A percentile compares a stretch with the other conserved stretches of the same genome.
phyloP scores from a whole-genome alignment of 1,140 invertebrate species.

The Apis florea region DNA sequence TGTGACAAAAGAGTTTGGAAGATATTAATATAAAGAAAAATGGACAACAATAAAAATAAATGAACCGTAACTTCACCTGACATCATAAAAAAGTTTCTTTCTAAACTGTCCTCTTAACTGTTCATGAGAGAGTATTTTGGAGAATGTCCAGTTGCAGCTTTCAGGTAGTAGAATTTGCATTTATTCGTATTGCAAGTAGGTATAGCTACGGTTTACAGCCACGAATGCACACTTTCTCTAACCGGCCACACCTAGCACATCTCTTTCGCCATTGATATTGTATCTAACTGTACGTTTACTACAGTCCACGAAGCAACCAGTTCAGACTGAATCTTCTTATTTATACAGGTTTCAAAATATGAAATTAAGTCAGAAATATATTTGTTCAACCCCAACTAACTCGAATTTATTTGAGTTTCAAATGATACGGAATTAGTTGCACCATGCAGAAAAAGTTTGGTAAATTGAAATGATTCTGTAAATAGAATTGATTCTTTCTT shows the following conservation, averaged over 20 bases:
- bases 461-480: too few species aligned
- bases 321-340: too few species aligned
- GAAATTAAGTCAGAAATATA: neutral
- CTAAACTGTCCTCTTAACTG: conserved; percentile 33
- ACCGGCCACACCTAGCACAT: conserved; percentile 34
- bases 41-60: neutral
- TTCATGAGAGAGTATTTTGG: conserved; percentile 15
- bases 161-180: conserved; percentile 44
- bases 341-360: too few species aligned
- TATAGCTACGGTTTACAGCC: conserved; percentile 5
- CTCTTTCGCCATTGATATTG: conserved; percentile 1
- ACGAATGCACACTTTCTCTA: neutral
- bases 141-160: conserved; percentile 15
- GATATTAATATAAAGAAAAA: too few species aligned
- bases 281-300: neutral
- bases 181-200: conserved; percentile 30
- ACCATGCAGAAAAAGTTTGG: too few species aligned
- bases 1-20: too few species aligned
- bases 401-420: too few species aligned
- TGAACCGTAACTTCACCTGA: conserved; percentile 13
- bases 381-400: too few species aligned
- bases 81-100: conserved; percentile 7
- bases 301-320: neutral
- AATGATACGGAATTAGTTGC: too few species aligned
- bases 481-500: too few species aligned